Evolutionary conservation across 2,888 invertebrate species (phyloP).

Genomic region (Rutpela maculata): DNA sequence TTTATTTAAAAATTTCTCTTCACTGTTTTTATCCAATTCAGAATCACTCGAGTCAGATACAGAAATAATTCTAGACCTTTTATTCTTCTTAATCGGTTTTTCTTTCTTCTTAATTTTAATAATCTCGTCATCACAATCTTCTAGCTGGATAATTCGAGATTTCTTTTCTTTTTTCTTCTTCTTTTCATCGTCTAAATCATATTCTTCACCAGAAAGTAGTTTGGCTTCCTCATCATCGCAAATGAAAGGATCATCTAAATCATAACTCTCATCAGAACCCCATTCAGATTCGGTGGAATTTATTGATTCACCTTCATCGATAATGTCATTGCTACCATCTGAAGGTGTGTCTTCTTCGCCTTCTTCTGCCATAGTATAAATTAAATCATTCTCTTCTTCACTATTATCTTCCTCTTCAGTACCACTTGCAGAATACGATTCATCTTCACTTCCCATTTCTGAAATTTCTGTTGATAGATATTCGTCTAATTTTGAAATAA

Average conservation of each 20-base stretch:
- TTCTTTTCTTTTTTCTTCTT: constrained; percentile 54
- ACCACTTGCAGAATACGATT: constrained; percentile 42
- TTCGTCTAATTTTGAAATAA: constrained; percentile 47
- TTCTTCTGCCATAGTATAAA: constrained; percentile 69
- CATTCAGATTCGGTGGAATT: constrained; percentile 63
- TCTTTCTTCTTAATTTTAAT: constrained; percentile 53
- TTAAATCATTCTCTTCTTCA: constrained; percentile 52
- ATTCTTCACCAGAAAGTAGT: constrained; percentile 68
- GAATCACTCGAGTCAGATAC: constrained; percentile 41
- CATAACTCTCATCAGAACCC: constrained; percentile 61
- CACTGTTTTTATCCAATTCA: background rate
- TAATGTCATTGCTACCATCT: constrained; percentile 70
- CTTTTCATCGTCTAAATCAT: constrained; percentile 53
- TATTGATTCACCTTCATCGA: constrained; percentile 70
- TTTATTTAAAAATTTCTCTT: background rate
- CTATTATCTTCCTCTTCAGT: constrained; percentile 45
- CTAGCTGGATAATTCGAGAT: constrained; percentile 58
- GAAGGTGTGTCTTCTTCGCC: constrained; percentile 71
- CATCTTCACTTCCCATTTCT: constrained; percentile 47
- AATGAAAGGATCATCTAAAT: constrained; percentile 65
- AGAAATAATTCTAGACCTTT: constrained; percentile 52
- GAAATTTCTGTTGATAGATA: constrained; percentile 45
- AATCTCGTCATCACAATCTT: constrained; percentile 54
- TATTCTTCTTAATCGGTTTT: constrained; percentile 45
- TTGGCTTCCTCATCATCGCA: constrained; percentile 64